These are phyloP conservation scores for Diachasmimorpha longicaudata DNA, from an alignment of 1,140 invertebrate species.

Conservation along the genomic window DNA sequence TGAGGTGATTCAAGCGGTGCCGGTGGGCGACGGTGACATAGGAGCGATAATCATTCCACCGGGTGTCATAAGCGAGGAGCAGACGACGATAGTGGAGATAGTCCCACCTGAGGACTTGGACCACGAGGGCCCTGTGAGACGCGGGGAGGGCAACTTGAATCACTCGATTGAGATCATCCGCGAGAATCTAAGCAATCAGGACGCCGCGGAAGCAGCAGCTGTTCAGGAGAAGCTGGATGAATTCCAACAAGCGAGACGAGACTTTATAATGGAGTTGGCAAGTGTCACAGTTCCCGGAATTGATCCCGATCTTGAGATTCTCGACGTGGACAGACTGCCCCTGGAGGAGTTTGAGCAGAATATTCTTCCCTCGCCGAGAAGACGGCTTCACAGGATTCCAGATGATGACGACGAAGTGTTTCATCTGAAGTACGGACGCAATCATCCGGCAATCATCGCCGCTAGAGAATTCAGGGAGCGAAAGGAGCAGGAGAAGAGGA, in stretches of 20 bases:
- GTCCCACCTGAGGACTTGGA: slow-evolving; percentile 8
- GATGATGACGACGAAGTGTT: slow-evolving; percentile 29
- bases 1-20: slow-evolving; percentile 44
- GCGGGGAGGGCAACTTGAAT: slow-evolving; percentile 30
- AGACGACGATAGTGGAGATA: slow-evolving; percentile 41
- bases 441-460: slow-evolving; percentile 35
- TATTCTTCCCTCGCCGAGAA: not conserved
- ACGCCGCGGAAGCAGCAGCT: slow-evolving; percentile 34
- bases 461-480: slow-evolving; percentile 32
- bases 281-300: slow-evolving; percentile 41
- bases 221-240: slow-evolving; percentile 41
- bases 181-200: slow-evolving; percentile 45
- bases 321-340: slow-evolving; percentile 12
- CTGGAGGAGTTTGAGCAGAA: not conserved
- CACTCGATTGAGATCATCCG: slow-evolving; percentile 41
- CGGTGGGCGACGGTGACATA: slow-evolving; percentile 39
- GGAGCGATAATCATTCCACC: slow-evolving; percentile 45
- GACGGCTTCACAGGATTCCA: slow-evolving; percentile 22
- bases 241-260: slow-evolving; percentile 46
- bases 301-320: slow-evolving; percentile 1
- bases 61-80: slow-evolving; percentile 30
- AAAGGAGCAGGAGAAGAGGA: slow-evolving; percentile 22
- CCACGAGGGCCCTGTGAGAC: not conserved
- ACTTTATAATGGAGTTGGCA: slow-evolving; percentile 46
- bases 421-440: slow-evolving; percentile 24